Evolutionary conservation across 2,888 invertebrate species (phyloP).

Genomic region (Stramonita haemastoma): DNA sequence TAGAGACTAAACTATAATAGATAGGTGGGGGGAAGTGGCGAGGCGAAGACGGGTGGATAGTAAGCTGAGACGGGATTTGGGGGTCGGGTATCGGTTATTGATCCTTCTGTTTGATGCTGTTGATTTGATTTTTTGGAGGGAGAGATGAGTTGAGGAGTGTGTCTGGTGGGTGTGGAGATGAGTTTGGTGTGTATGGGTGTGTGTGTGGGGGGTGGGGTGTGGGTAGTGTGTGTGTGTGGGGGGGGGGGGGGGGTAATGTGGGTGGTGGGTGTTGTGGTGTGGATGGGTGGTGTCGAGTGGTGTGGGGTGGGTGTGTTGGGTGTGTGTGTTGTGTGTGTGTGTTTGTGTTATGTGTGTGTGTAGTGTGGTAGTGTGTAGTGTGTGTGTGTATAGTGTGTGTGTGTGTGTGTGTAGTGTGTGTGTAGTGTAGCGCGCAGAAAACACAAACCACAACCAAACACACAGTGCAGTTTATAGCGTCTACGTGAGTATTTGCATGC

Average conservation of each 20-base stretch:
- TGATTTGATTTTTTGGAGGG: not conserved
- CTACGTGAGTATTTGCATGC: not conserved
- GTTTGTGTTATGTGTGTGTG: not conserved
- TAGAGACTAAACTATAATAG: too few relatives aligned
- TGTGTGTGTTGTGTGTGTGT: conserved; percentile 19
- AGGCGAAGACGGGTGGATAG: not conserved
- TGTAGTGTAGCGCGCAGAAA: too few relatives aligned
- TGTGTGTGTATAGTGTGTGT: not conserved
- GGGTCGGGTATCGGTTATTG: not conserved
- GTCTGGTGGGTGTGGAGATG: not conserved
- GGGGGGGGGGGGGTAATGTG: too few relatives aligned
- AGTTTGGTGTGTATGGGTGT: conserved; percentile 13
- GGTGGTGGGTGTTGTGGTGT: not conserved
- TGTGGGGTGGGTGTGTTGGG: not conserved
- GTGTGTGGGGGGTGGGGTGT: not conserved
- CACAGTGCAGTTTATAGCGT: not conserved
- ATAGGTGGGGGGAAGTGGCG: not conserved
- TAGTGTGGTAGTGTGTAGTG: not conserved
- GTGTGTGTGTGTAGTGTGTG: conserved; percentile 4
- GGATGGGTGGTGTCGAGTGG: not conserved
- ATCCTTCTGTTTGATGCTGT: not conserved
- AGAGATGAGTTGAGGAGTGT: not conserved
- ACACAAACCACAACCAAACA: too few relatives aligned
- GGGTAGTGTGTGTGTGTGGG: too few relatives aligned
- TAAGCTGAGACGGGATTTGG: not conserved